These are phyloP conservation scores for Vidua chalybeata DNA, from an alignment of 2,113 vertebrate species.

Conservation along the genomic window DNA sequence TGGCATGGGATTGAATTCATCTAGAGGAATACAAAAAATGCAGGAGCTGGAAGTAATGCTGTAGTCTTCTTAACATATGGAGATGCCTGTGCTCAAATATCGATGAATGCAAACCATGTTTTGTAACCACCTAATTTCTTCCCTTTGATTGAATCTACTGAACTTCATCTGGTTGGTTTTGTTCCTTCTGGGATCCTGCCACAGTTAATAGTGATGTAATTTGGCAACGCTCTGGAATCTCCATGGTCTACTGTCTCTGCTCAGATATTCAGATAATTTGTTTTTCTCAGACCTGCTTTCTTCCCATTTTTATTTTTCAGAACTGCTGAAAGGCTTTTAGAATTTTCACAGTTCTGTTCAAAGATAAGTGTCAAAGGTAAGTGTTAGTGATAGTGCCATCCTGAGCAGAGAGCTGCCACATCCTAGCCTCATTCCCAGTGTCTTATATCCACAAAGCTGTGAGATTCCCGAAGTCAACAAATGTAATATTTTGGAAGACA, in stretches of 20 bases:
- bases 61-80: background rate
- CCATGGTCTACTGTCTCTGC: rapidly evolving
- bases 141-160: background rate
- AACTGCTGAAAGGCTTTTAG: background rate
- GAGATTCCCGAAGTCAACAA: background rate
- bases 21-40: background rate
- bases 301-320: background rate
- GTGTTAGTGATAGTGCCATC: background rate
- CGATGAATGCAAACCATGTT: background rate
- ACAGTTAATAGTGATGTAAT: background rate
- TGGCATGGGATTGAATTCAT: background rate
- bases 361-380: background rate
- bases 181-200: background rate
- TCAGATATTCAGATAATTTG: background rate
- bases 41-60: background rate
- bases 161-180: background rate
- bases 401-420: background rate
- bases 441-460: background rate
- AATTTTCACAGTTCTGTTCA: background rate
- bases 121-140: background rate
- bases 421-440: background rate
- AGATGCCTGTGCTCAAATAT: background rate
- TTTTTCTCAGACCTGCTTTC: background rate
- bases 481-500: background rate
- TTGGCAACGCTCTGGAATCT: background rate